phyloP scores from a whole-genome alignment of 2,888 invertebrate species.

The Acrobasis suavella region DNA sequence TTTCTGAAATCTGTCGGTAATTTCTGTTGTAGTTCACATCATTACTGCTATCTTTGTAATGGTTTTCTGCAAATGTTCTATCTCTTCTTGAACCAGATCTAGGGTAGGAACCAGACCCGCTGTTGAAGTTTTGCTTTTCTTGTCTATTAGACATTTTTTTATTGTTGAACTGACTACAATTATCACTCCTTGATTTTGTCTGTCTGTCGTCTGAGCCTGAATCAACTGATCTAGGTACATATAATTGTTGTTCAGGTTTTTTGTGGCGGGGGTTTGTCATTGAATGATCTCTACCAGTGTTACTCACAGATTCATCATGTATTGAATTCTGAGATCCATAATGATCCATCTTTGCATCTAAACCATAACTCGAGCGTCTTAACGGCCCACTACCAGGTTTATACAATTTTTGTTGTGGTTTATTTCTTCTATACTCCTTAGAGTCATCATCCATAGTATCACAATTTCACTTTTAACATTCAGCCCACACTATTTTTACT shows the following conservation, averaged over 20 bases:
- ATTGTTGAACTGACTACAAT: constrained; percentile 70
- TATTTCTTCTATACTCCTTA: constrained; percentile 83
- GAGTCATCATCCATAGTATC: constrained; percentile 81
- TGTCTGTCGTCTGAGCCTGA: constrained; percentile 61
- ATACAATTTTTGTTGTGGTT: constrained; percentile 87
- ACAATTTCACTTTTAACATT: constrained; percentile 49
- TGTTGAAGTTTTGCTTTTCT: constrained; percentile 56
- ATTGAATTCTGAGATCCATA: constrained; percentile 72
- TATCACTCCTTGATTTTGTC: constrained; percentile 62
- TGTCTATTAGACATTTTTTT: constrained; percentile 63
- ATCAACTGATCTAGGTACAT: constrained; percentile 68
- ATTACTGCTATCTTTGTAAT: constrained; percentile 60
- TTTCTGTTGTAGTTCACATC: constrained; percentile 70
- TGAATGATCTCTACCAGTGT: constrained; percentile 51
- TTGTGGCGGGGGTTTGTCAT: constrained; percentile 54
- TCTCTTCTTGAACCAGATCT: constrained; percentile 62
- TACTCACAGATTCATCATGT: constrained; percentile 54
- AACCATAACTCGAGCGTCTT: constrained; percentile 84
- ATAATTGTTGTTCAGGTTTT: constrained; percentile 75
- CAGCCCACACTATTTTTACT: constrained; percentile 46
- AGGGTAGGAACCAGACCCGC: constrained; percentile 55
- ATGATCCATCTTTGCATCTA: constrained; percentile 82
- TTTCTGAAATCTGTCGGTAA: constrained; percentile 84
- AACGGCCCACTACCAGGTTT: constrained; percentile 90
- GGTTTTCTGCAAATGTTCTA: constrained; percentile 59